Percentiles rank a stretch among this genome's conserved stretches.
phyloP scores from a whole-genome alignment of 1,140 invertebrate genomes.

The Condylostylus longicornis region DNA sequence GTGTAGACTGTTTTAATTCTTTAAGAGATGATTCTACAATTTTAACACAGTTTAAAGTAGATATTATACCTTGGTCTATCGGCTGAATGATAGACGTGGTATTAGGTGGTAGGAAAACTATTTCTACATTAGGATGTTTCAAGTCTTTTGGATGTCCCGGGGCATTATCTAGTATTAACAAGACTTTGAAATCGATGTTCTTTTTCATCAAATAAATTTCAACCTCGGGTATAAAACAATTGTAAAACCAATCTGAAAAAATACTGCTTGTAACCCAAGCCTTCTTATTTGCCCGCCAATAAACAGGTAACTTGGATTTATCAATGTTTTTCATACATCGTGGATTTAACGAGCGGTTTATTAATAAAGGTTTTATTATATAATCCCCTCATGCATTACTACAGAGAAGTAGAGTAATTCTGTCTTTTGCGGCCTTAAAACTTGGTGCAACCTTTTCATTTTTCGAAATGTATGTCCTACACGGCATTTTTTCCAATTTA shows the following conservation, averaged over 20 bases:
- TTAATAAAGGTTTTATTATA: slow-evolving; percentile 31
- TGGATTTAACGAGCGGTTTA: slow-evolving; percentile 30
- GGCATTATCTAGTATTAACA: slow-evolving; percentile 23
- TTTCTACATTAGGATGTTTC: slow-evolving; percentile 10
- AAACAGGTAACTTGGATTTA: slow-evolving; percentile 24
- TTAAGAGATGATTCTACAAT: slow-evolving; percentile 11
- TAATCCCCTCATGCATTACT: slow-evolving; percentile 12
- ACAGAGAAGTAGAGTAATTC: slow-evolving; percentile 27
- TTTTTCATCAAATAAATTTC: slow-evolving; percentile 16
- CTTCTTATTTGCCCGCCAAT: slow-evolving; percentile 28
- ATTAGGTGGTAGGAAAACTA: slow-evolving; percentile 22
- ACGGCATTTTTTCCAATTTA: slow-evolving; percentile 23
- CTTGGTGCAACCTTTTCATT: slow-evolving; percentile 21
- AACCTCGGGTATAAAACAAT: slow-evolving; percentile 18
- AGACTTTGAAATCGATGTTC: slow-evolving; percentile 10
- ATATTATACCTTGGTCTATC: slow-evolving; percentile 25
- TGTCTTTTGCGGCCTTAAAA: slow-evolving; percentile 29
- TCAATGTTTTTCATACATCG: slow-evolving; percentile 27
- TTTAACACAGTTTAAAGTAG: slow-evolving; percentile 26
- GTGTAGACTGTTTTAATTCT: slow-evolving; percentile 11
- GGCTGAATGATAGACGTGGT: slow-evolving; percentile 26
- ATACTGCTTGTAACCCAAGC: slow-evolving; percentile 23
- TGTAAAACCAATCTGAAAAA: slow-evolving; percentile 27
- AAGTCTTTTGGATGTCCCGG: slow-evolving; percentile 16
- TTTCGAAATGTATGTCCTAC: slow-evolving; percentile 21